Conservation (phyloP, 2,888 invertebrate genomes). For the Clanis bilineata region DNA sequence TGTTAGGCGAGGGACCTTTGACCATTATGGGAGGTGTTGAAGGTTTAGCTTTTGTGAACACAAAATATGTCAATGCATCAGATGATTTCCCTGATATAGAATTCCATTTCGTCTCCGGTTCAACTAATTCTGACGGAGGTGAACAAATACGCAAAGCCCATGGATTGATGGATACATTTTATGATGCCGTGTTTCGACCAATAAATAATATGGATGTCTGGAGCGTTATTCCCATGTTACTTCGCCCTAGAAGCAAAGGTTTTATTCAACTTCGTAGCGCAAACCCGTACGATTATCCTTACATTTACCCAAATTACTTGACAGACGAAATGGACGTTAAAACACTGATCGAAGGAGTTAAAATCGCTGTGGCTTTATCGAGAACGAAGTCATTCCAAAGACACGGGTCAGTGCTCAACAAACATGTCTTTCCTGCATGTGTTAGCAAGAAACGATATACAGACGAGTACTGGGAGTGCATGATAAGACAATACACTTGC, state of each 20-base stretch:
- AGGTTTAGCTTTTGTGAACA: slow-evolving; percentile 93
- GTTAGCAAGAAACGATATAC: slow-evolving; percentile 85
- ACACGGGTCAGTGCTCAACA: slow-evolving; percentile 87
- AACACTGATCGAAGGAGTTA: slow-evolving; percentile 91
- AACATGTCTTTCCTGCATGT: slow-evolving; percentile 90
- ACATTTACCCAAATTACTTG: slow-evolving; percentile 96
- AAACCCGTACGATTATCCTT: slow-evolving; percentile 93
- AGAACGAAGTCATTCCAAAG: slow-evolving; percentile 89
- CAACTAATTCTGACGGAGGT: slow-evolving; percentile 93
- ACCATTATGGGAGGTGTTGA: slow-evolving; percentile 95
- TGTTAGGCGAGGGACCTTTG: slow-evolving; percentile 91
- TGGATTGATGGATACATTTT: slow-evolving; percentile 88
- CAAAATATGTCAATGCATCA: slow-evolving; percentile 90
- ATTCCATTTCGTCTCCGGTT: slow-evolving; percentile 93
- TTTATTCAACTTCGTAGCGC: slow-evolving; percentile 89
- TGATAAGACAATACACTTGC: slow-evolving; percentile 90
- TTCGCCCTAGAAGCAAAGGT: slow-evolving; percentile 93
- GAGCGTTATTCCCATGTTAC: slow-evolving; percentile 91
- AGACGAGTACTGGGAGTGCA: slow-evolving; percentile 93
- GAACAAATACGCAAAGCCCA: slow-evolving; percentile 90
- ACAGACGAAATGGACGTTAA: slow-evolving; percentile 89
- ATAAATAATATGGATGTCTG: slow-evolving; percentile 90
- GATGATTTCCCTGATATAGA: slow-evolving; percentile 95
- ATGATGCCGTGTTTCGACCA: slow-evolving; percentile 87
- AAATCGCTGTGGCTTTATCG: slow-evolving; percentile 91